These are phyloP conservation scores for Plestiodon gilberti DNA, from an alignment of 2,113 vertebrate species.

Conservation along the genomic window DNA sequence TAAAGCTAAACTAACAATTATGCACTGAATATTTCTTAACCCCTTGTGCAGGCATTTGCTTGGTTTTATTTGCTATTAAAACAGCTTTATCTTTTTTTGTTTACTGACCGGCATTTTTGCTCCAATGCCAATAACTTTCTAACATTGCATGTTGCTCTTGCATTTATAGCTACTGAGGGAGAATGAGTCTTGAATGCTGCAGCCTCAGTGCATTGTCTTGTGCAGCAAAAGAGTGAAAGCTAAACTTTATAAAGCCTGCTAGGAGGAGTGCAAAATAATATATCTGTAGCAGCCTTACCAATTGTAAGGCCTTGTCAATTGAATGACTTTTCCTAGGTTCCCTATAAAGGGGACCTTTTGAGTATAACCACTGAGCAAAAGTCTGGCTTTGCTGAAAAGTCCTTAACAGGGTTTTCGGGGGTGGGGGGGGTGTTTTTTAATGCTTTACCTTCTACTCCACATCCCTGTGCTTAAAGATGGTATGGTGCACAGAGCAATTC, in stretches of 20 bases:
- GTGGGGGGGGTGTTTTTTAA: no score
- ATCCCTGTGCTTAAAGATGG: conserved; percentile 1
- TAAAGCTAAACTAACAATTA: background rate
- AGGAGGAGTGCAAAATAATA: background rate
- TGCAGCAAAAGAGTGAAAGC: conserved; percentile 16
- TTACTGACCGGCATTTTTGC: conserved; percentile 45
- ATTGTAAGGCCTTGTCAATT: no score
- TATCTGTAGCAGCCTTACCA: conserved; percentile 35
- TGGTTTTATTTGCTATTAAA: conserved; percentile 37
- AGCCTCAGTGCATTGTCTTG: conserved; percentile 23
- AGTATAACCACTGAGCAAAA: conserved; percentile 15
- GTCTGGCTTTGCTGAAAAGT: conserved; percentile 9
- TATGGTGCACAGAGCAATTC: background rate
- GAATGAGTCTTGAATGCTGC: conserved; percentile 37
- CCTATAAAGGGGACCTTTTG: rapidly evolving
- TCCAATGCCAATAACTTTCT: conserved; percentile 52
- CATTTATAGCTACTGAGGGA: conserved; percentile 39
- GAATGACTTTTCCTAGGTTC: conserved; percentile 22
- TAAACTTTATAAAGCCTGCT: conserved; percentile 21
- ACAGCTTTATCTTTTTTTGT: conserved; percentile 31
- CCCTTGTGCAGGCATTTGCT: conserved; percentile 27
- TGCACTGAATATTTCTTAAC: background rate
- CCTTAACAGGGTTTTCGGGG: conserved; percentile 19
- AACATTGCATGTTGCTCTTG: conserved; percentile 54
- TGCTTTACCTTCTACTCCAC: conserved; percentile 17